Evolutionary conservation across 1,140 invertebrate genomes (phyloP).

Genomic region (Conus ventricosus): DNA sequence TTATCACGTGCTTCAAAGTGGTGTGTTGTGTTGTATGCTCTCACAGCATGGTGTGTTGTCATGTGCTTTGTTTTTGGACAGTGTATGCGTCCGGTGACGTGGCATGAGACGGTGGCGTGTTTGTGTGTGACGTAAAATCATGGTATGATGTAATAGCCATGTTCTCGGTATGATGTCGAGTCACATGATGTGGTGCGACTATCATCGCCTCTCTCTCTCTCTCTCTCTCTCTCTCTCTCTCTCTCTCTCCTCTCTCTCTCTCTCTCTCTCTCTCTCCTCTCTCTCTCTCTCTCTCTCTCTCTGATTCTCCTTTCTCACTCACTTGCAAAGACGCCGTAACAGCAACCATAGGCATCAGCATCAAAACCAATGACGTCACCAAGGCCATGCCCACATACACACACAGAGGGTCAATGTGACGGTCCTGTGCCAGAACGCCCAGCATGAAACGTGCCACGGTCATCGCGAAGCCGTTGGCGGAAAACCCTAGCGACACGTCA

Average conservation of each 20-base stretch:
- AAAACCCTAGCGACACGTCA: constrained; percentile 15
- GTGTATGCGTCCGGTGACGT: too few species aligned
- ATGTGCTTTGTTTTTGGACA: too few species aligned
- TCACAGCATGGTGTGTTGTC: too few species aligned
- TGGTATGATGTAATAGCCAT: too few species aligned
- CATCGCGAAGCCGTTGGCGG: constrained; percentile 27
- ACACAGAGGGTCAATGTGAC: constrained; percentile 10
- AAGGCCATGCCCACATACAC: constrained; percentile 17
- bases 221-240: too few species aligned
- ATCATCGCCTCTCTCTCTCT: too few species aligned
- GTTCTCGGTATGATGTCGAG: too few species aligned
- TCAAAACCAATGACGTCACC: neutral
- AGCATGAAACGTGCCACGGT: constrained; percentile 21
- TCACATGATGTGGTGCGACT: too few species aligned
- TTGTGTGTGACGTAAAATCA: too few species aligned
- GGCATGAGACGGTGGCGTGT: too few species aligned
- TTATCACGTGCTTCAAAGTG: too few species aligned
- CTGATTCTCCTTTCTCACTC: neutral
- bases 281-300: neutral
- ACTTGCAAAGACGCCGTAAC: constrained; percentile 2
- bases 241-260: neutral
- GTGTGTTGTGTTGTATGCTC: too few species aligned
- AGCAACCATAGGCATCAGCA: constrained; percentile 28
- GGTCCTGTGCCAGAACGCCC: constrained; percentile 27
- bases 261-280: neutral